Evolutionary conservation across 1,140 invertebrate species (phyloP).

Genomic region (Pogonomyrmex barbatus): DNA sequence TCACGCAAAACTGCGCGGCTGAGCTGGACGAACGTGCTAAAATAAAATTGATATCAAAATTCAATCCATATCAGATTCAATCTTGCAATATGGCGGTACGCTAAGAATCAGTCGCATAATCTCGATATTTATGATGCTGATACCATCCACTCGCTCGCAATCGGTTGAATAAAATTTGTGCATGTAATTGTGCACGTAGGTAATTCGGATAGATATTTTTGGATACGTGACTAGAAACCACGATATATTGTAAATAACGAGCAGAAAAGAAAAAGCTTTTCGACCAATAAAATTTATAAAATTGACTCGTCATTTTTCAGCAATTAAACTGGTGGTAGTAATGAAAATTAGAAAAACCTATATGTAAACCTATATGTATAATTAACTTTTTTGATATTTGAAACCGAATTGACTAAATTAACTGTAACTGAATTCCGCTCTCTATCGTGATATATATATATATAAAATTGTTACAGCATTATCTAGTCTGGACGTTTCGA

Average conservation of each 20-base stretch:
- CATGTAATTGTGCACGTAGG: neutral
- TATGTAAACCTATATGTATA: neutral
- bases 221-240: neutral
- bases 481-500: constrained; percentile 28
- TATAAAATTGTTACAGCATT: neutral
- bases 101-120: neutral
- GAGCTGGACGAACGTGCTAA: neutral
- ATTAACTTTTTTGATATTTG: neutral
- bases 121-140: constrained; percentile 22
- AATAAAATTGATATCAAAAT: neutral
- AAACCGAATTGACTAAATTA: neutral
- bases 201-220: neutral
- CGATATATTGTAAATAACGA: neutral
- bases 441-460: neutral
- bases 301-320: neutral
- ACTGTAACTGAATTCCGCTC: neutral
- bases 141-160: neutral
- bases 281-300: neutral
- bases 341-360: neutral
- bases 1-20: neutral
- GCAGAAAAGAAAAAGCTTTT: neutral
- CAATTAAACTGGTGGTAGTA: neutral
- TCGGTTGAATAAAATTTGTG: constrained; percentile 15
- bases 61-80: constrained; percentile 25
- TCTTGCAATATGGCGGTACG: neutral